phyloP scores from a whole-genome alignment of 2,888 invertebrate genomes.

The Geotrupes spiniger region DNA sequence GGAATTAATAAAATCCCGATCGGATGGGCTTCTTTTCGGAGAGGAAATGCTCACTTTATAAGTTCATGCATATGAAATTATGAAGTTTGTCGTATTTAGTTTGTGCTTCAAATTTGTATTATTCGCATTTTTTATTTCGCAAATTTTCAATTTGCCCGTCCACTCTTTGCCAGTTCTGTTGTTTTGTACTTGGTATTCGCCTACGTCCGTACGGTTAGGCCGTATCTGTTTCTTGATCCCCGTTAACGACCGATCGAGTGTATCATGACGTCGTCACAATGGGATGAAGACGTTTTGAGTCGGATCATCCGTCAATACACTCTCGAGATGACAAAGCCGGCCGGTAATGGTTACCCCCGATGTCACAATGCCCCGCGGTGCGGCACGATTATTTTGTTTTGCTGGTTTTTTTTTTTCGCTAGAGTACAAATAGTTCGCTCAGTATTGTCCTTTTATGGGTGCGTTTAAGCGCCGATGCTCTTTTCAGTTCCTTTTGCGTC shows the following conservation, averaged over 20 bases:
- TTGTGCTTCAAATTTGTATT: too few species aligned
- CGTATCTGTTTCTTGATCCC: conserved; percentile 14
- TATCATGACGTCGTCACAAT: conserved; percentile 23
- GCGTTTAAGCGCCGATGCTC: too few species aligned
- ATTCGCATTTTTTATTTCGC: too few species aligned
- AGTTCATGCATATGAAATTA: too few species aligned
- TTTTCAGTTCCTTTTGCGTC: too few species aligned
- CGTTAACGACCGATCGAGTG: conserved; percentile 15
- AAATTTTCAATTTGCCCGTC: too few species aligned
- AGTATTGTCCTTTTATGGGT: conserved; percentile 26
- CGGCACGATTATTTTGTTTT: conserved; percentile 25
- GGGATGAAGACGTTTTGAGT: conserved; percentile 30
- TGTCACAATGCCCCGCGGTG: conserved; percentile 29
- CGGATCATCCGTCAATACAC: conserved; percentile 33
- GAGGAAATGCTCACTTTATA: too few species aligned
- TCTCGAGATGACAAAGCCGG: conserved; percentile 28
- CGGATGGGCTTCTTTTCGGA: too few species aligned
- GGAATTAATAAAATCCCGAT: too few species aligned
- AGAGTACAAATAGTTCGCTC: conserved; percentile 24
- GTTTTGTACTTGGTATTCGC: neutral
- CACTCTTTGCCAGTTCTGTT: neutral
- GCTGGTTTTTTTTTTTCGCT: conserved; percentile 12
- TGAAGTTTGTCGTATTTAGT: too few species aligned
- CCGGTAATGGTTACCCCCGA: conserved; percentile 26
- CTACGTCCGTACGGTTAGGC: neutral